Base-by-base conservation (phyloP, 2,888 invertebrate species). In the Ceriagrion tenellum region DNA sequence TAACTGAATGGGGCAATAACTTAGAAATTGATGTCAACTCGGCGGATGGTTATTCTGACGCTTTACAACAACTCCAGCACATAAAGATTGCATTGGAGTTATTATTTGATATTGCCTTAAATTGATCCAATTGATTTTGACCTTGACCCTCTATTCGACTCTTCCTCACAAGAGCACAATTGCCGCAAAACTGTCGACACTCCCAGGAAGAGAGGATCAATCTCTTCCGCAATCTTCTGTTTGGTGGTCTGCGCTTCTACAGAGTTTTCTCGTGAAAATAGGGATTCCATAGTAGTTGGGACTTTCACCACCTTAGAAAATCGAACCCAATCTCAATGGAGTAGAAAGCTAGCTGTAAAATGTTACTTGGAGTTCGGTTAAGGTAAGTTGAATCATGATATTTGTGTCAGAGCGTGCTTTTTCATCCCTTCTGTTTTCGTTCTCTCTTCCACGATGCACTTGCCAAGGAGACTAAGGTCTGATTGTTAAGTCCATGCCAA, bases 261-360 rank as follows among this genome's bases (percentile, higher is more conserved):
- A 23, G 69, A 6, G n/a, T 69, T 26, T 10, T 69, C 69, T 10
- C 4, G 69, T 69, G 20, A n/a, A 69, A 26, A 69, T 69, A n/a
- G n/a, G n/a, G 69, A 69, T 69, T 69, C 69, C n/a, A 10, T n/a
- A 69, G 69, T 69, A 69, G 69, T 69, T 69, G 69, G n/a, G n/a
- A 69, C 69, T 69, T 69, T 69, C 69, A n/a, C 69, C 69, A n/a
- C 69, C 69, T 69, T n/a, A n/a, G 69, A 69, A 69, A 69, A 69
- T 69, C 69, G 69, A 69, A 69, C 69, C 69, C 69, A 69, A 69
- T 69, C 69, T 69, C n/a, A n/a, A 12, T 69, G n/a, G 69, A 69
- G n/a, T 69, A 69, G 69, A 69, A 69, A 69, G 69, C 69, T 69
- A 69, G 69, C 69, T 20, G 69, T 69, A 69, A 69, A 69, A 69